A percentile compares a stretch with the other conserved stretches of the same genome.
phyloP scores from a whole-genome alignment of 1,140 invertebrate species.

The Bradysia coprophila region DNA sequence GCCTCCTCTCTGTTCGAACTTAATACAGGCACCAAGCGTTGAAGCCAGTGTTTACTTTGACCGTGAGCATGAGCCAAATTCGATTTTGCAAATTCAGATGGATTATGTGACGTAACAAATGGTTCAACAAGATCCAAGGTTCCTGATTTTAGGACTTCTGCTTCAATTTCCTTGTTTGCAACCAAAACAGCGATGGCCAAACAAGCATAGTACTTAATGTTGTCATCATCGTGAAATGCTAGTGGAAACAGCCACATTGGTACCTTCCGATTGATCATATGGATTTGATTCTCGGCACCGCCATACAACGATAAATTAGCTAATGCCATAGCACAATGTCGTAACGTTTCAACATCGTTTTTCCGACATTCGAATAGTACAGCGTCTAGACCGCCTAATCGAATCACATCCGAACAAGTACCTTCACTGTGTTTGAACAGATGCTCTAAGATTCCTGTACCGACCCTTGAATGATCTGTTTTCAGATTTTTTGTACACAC shows the following conservation, averaged over 20 bases:
- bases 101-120: constrained; percentile 85
- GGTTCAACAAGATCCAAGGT: constrained; percentile 92
- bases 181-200: constrained; percentile 91
- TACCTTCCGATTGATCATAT: constrained; percentile 90
- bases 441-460: constrained; percentile 88
- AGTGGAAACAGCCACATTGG: constrained; percentile 97
- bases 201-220: constrained; percentile 96
- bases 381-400: constrained; percentile 69
- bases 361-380: constrained; percentile 89
- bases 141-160: constrained; percentile 84
- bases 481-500: constrained; percentile 59
- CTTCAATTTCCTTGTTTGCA: constrained; percentile 96
- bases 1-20: constrained; percentile 92
- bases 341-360: constrained; percentile 77
- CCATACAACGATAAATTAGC: constrained; percentile 95
- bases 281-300: constrained; percentile 90
- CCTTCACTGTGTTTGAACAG: constrained; percentile 95
- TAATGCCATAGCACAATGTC: constrained; percentile 89
- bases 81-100: constrained; percentile 85
- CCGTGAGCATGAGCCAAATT: constrained; percentile 87
- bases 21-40: constrained; percentile 84
- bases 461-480: constrained; percentile 75
- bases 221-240: constrained; percentile 91
- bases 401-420: constrained; percentile 83
- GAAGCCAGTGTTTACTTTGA: constrained; percentile 90